Evolutionary conservation across 1,140 invertebrate genomes (phyloP).

Genomic region (Cataglyphis hispanica): DNA sequence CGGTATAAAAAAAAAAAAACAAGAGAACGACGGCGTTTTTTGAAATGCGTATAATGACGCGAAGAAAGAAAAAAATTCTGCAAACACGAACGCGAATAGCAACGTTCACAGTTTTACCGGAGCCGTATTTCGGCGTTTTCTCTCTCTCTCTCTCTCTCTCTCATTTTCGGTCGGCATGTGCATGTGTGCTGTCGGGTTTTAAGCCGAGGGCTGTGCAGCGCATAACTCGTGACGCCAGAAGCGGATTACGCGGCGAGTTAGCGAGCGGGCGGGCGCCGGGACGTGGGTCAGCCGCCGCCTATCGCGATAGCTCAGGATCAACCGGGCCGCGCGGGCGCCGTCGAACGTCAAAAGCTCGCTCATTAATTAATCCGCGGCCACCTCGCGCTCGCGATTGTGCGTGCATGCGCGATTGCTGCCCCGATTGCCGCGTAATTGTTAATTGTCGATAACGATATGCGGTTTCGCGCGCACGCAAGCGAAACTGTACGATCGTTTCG

Average conservation of each 20-base stretch:
- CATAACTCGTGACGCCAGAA: slow-evolving; percentile 67
- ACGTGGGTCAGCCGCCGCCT: slow-evolving; percentile 27
- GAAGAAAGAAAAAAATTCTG: background rate
- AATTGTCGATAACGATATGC: slow-evolving; percentile 49
- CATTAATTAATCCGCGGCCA: slow-evolving; percentile 61
- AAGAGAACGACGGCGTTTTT: background rate
- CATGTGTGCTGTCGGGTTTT: slow-evolving; percentile 38
- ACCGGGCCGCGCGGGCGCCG: background rate
- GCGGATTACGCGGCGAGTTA: slow-evolving; percentile 55
- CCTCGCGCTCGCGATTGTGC: slow-evolving; percentile 32
- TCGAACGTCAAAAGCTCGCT: slow-evolving; percentile 58
- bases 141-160: background rate
- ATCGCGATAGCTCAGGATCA: slow-evolving; percentile 58
- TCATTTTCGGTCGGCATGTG: slow-evolving; percentile 18
- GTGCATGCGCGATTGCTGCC: slow-evolving; percentile 42
- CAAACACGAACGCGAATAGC: background rate
- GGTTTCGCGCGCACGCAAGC: background rate
- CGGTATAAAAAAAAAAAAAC: too few relatives aligned
- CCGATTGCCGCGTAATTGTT: slow-evolving; percentile 50
- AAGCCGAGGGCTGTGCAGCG: slow-evolving; percentile 54
- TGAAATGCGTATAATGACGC: background rate
- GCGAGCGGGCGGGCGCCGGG: slow-evolving; percentile 20
- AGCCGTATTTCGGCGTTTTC: slow-evolving; percentile 38
- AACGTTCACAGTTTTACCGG: background rate
- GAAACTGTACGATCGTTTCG: background rate